Evolutionary conservation across 35 echinoderm and acorn worm genomes (phyloP), one percentile per base, ranked within the genome.

Genomic region (Lytechinus variegatus): DNA sequence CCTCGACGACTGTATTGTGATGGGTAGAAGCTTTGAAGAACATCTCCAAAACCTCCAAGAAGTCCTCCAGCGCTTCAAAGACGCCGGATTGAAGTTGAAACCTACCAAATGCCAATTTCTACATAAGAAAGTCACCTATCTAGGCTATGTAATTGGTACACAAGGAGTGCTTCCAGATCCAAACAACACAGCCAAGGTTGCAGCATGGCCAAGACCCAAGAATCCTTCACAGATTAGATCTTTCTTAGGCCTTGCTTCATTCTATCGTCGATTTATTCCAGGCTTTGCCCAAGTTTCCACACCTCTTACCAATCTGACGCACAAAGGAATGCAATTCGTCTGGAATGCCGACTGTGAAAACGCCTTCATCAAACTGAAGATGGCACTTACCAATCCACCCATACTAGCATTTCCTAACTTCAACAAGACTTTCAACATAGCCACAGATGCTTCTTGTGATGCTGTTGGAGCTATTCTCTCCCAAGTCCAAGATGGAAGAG

Each of bases 381-480:
- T 94, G 56, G 95, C 95, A 14, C 58, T 97, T 87, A 96, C 89
- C 10, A 58, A 61, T 27, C 21, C 96, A 52, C 97, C 97, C 11
- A 89, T 98, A 12, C 91, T 98, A 55, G 96, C 96, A 14, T 98
- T 94, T 54, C 95, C 94, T 91, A 94, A 95, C 95, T 95, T 96
- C 72, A 55, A 92, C 10, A 54, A 96, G 28, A 56, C 28, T 4
- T 94, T 98, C 53, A 95, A 87, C 27, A 57, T 98, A 13, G 89
- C 66, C 53, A 95, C 97, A 10, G 96, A 96, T 89, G 97, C 95
- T 21, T 97, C 96, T 7, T 27, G 94, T 5, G 54, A 55, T 12
- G 96, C 97, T 44, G 92, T 97, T 72, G 97, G 97, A 53, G 87
- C 97, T 4, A 95, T 98, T 10, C 89, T 97, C 6, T 52, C 96